Base-by-base conservation (phyloP, 2,888 invertebrate genomes). In the Branchipolynoe longqiensis region DNA sequence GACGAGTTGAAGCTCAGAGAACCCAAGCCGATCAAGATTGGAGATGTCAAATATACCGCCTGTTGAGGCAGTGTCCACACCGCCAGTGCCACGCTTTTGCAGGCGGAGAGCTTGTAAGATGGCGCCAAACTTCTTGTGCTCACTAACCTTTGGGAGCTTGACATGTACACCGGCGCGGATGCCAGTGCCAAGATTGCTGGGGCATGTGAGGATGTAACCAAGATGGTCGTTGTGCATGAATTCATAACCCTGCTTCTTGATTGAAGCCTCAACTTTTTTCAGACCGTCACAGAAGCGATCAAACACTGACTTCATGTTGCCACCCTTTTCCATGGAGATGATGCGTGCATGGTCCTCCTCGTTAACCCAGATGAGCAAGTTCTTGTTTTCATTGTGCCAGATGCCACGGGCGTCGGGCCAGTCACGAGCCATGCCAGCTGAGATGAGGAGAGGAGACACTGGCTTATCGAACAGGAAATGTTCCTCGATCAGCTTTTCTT, bases 151-250 rank as follows among this genome's bases (percentile, higher is more conserved):
- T 0, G 98, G 97, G 90, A 98, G 95, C 90, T 96, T 96, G n/a
- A 97, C 94, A 96, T 99, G 99, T 93, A 99, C 99, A 85, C 98
- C 98, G 86, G 98, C 98, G 91, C 99, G 97, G 91, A 99, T 97
- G 88, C 97, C 96, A 82, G 97, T 97, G 36, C 98, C 98, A 83
- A 98, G 94, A 88, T 96, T 96, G n/a, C 96, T 96, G 0, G 98
- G 98, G 89, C 98, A 95, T 22, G 97, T 96, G 1, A 97, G 96
- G 54, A 98, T 94, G 93, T 96, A 97, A 0, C 98, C 98, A 4
- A 87, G 74, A 74, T 86, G 86, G 18, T 87, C 86, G 69, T 86
- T 86, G 81, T 82, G 82, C 87, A 85, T 84, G 83, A 88, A 86
- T 36, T 85, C 85, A 40, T 85, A 56, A 22, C 87, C 88, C 59